Percentiles rank a stretch among this genome's conserved stretches.
Conservation (phyloP, 2,113 vertebrate species). For the Platichthys flesus region DNA sequence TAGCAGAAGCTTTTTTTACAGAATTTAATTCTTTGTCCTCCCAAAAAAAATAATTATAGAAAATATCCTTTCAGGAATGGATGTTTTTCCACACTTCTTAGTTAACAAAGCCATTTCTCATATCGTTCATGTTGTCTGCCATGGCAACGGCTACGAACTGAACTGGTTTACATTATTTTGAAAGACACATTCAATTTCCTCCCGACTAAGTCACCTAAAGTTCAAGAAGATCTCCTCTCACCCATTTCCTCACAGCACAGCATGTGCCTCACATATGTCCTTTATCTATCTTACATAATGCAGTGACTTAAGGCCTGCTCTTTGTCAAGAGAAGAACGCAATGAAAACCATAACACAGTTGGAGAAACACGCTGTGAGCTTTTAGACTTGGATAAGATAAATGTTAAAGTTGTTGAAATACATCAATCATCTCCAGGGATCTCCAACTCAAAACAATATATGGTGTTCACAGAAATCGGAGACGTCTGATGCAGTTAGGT, state of each 20-base stretch:
- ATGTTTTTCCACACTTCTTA: background rate
- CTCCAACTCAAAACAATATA: background rate
- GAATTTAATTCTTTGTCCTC: background rate
- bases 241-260: conserved; percentile 31
- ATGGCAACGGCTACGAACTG: background rate
- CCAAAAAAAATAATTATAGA: background rate
- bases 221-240: conserved; percentile 29
- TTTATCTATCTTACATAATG: conserved; percentile 52
- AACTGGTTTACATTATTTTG: conserved; percentile 6
- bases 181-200: background rate
- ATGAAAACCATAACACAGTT: conserved; percentile 57
- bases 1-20: background rate
- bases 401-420: conserved; percentile 35
- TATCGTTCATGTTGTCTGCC: background rate
- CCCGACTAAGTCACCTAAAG: conserved; percentile 8
- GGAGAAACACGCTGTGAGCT: conserved; percentile 25
- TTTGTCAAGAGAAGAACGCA: conserved; percentile 46
- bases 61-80: background rate
- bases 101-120: background rate
- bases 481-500: background rate
- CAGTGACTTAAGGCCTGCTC: conserved; percentile 44
- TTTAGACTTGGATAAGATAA: conserved; percentile 53
- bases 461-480: conserved; percentile 7
- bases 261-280: conserved; percentile 52
- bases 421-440: conserved; percentile 40